Percentiles rank a stretch among this genome's conserved stretches.
Evolutionary conservation across 2,113 vertebrate species (phyloP).

Genomic region (Larimichthys polyactis): DNA sequence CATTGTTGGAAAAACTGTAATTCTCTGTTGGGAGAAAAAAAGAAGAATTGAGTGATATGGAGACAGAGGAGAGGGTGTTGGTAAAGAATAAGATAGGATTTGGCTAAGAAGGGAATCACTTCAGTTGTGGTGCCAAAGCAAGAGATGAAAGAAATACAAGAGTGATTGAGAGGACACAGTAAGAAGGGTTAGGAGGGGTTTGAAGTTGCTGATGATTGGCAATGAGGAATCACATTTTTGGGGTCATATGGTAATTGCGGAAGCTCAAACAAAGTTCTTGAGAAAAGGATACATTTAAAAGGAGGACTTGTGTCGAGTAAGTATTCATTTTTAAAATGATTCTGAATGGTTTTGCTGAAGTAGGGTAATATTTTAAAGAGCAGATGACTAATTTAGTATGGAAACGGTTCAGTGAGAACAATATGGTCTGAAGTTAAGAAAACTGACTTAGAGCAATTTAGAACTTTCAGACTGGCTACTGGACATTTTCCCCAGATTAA

Average conservation of each 20-base stretch:
- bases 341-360: background rate
- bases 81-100: constrained; percentile 16
- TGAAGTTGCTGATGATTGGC: background rate
- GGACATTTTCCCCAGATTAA: background rate
- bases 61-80: constrained; percentile 26
- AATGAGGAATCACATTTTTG: constrained; percentile 14
- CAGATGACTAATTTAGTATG: background rate
- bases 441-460: background rate
- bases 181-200: background rate
- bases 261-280: background rate
- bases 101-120: background rate
- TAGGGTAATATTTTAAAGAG: constrained; percentile 7
- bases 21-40: constrained; percentile 13
- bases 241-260: constrained; percentile 11
- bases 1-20: constrained; percentile 40
- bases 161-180: background rate
- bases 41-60: background rate
- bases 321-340: constrained; percentile 10
- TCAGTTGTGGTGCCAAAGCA: constrained; percentile 16
- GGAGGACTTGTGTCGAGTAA: background rate
- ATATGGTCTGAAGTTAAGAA: background rate
- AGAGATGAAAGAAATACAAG: constrained; percentile 16
- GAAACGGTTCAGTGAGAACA: constrained; percentile 8
- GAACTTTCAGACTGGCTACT: background rate
- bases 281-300: background rate